phyloP scores from a whole-genome alignment of 2,888 invertebrate species.

The Aphidoletes aphidimyza region DNA sequence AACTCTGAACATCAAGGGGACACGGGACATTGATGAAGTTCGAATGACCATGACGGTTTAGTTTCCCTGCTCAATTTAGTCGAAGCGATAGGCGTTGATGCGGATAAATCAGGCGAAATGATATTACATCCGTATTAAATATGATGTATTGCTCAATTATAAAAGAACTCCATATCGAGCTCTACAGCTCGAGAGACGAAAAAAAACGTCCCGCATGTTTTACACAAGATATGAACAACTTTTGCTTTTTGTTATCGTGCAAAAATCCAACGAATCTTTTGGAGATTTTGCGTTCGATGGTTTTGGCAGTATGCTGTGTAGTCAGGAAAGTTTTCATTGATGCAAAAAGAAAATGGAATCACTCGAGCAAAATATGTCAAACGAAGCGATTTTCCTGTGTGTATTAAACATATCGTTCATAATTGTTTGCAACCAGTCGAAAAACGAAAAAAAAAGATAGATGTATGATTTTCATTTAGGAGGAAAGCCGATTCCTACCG shows the following conservation, averaged over 20 bases:
- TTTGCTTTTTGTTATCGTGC: not conserved
- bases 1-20: too few relatives aligned
- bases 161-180: not conserved
- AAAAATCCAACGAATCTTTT: not conserved
- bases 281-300: too few relatives aligned
- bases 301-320: too few relatives aligned
- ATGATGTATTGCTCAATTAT: constrained; percentile 57
- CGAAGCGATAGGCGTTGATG: constrained; percentile 55
- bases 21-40: too few relatives aligned
- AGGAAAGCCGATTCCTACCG: constrained; percentile 9
- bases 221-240: not conserved
- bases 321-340: not conserved
- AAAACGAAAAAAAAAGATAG: not conserved
- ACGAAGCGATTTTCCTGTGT: constrained; percentile 34
- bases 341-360: not conserved
- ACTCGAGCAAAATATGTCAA: constrained; percentile 42
- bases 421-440: not conserved
- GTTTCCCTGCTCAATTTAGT: constrained; percentile 52
- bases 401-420: constrained; percentile 10
- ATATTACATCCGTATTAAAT: constrained; percentile 54
- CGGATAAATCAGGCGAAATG: constrained; percentile 56
- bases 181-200: too few relatives aligned
- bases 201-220: too few relatives aligned
- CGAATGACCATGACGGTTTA: too few relatives aligned
- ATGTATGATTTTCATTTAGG: constrained; percentile 16